Evolutionary conservation across 37 sponge, comb jelly and placozoan species (phyloP).

Genomic region (Beroe forskalii): DNA sequence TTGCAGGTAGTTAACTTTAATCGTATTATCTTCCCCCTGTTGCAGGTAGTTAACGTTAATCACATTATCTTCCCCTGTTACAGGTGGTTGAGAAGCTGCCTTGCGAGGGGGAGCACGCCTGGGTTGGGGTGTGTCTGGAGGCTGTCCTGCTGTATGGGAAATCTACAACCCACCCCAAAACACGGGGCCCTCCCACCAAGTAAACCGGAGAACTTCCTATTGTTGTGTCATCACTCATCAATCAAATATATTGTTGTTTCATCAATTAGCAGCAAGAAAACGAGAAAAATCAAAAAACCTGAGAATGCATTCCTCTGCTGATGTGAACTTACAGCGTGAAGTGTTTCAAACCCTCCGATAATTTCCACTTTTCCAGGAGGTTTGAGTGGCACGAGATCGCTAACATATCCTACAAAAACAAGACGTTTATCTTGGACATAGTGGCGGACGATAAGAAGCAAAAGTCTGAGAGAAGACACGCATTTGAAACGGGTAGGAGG

Average conservation of each 20-base stretch:
- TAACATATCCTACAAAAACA: slow-evolving; percentile 27
- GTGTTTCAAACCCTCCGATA: too few species aligned
- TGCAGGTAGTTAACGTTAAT: too few species aligned
- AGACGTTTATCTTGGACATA: slow-evolving; percentile 12
- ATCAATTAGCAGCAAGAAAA: too few species aligned
- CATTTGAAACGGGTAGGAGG: slow-evolving; percentile 9
- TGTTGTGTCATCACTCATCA: too few species aligned
- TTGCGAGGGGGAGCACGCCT: neutral
- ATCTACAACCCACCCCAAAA: neutral
- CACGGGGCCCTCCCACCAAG: neutral
- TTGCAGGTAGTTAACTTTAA: too few species aligned
- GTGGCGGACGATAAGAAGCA: neutral
- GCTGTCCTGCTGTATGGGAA: slow-evolving; percentile 8
- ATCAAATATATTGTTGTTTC: too few species aligned
- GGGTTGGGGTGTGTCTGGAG: neutral
- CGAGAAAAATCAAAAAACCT: too few species aligned
- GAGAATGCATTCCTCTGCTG: too few species aligned
- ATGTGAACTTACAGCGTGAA: too few species aligned
- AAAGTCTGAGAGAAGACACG: neutral
- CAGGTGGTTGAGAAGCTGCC: slow-evolving; percentile 2
- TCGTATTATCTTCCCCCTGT: too few species aligned
- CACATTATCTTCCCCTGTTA: too few species aligned
- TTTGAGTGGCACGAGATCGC: neutral
- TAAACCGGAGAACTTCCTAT: neutral
- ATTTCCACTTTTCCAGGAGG: neutral